Percentiles rank a stretch among this genome's conserved stretches.
Conservation (phyloP, 2,113 vertebrate genomes). For the Melanostigma gelatinosum region DNA sequence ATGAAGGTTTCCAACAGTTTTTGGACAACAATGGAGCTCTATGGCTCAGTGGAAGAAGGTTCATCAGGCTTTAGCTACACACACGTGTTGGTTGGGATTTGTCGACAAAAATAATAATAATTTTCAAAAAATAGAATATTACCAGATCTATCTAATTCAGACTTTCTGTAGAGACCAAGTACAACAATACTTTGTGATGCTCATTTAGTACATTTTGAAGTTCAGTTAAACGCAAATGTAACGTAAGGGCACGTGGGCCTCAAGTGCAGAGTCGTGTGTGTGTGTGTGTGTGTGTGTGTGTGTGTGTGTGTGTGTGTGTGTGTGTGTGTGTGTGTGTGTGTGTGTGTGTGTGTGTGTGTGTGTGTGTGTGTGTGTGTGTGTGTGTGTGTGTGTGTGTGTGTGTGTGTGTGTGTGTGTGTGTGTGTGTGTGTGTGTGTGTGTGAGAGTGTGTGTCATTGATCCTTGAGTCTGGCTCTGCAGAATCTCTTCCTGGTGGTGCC, state of each 20-base stretch:
- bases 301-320: conserved; percentile 14
- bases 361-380: conserved; percentile 4
- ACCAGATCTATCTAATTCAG: background rate
- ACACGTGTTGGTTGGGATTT: background rate
- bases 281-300: conserved; percentile 25
- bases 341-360: conserved; percentile 19
- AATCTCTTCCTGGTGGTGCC: conserved; percentile 79
- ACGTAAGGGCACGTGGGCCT: too few species aligned
- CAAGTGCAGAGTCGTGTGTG: background rate
- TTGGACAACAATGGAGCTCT: background rate
- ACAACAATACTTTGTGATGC: background rate
- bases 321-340: background rate
- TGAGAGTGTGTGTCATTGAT: conserved; percentile 46
- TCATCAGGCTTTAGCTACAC: background rate
- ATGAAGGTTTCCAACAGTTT: background rate
- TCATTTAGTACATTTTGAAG: background rate
- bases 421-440: conserved; percentile 7
- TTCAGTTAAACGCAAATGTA: background rate
- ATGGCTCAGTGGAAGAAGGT: background rate
- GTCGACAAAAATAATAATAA: background rate
- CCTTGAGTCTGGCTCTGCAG: conserved; percentile 47
- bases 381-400: conserved; percentile 4
- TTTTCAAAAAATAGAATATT: background rate
- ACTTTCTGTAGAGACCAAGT: background rate
- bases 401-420: conserved; percentile 25